A percentile compares a stretch with the other conserved stretches of the same genome.
Conservation (phyloP, 2,888 invertebrate species). For the Acleris emargana region DNA sequence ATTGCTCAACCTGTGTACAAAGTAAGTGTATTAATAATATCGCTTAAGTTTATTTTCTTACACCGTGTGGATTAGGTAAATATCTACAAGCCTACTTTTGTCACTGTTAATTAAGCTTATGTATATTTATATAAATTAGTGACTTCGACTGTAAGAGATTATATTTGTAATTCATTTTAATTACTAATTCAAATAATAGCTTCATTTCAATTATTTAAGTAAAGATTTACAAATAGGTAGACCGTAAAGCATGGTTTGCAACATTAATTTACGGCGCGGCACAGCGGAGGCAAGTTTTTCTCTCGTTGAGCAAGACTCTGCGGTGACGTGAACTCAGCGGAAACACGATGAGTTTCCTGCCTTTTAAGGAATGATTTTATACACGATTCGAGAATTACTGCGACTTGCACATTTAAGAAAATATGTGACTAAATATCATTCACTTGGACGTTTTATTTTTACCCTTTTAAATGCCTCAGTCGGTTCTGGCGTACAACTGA, state of each 20-base stretch:
- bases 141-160: too few species aligned
- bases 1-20: too few species aligned
- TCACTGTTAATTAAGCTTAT: too few species aligned
- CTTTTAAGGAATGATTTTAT: conserved; percentile 57
- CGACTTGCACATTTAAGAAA: conserved; percentile 22
- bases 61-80: too few species aligned
- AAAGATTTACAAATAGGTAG: conserved; percentile 19
- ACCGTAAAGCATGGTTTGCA: conserved; percentile 43
- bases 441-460: neutral
- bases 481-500: too few species aligned
- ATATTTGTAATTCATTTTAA: too few species aligned
- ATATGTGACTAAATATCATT: conserved; percentile 2
- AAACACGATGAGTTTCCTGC: conserved; percentile 55
- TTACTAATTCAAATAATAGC: too few species aligned
- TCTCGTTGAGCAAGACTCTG: conserved; percentile 54
- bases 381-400: conserved; percentile 39
- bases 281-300: conserved; percentile 63
- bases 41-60: too few species aligned
- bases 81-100: too few species aligned
- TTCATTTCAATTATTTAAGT: neutral
- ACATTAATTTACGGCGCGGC: conserved; percentile 40
- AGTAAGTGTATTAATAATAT: too few species aligned
- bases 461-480: too few species aligned
- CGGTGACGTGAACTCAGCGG: conserved; percentile 44
- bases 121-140: too few species aligned